Conservation (phyloP, 2,888 invertebrate genomes). For the Orchestes rusci region DNA sequence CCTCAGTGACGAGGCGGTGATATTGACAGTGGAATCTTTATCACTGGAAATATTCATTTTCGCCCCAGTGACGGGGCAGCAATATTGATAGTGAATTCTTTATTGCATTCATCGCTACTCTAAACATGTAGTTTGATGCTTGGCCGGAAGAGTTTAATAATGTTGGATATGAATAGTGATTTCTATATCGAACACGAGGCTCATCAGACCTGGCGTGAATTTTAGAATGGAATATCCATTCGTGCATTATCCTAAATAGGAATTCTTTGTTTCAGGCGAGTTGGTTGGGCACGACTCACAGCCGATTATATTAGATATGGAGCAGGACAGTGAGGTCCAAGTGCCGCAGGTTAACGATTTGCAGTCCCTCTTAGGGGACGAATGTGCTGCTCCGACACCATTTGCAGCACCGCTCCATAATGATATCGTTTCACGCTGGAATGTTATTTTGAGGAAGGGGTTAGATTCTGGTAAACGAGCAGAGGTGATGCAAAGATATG, state of each 20-base stretch:
- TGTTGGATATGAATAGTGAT: background rate
- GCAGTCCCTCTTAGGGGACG: background rate
- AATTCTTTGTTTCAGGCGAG: background rate
- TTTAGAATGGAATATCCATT: too few species aligned
- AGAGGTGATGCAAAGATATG: background rate
- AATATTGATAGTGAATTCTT: background rate
- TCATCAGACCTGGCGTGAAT: too few species aligned
- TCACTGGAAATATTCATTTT: background rate
- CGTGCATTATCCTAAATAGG: too few species aligned
- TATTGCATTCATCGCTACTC: too few species aligned
- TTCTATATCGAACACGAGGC: too few species aligned
- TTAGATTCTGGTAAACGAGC: background rate
- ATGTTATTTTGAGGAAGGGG: background rate
- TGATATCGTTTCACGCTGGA: background rate
- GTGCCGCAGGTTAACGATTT: background rate
- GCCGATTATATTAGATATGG: background rate
- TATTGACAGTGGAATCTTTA: background rate
- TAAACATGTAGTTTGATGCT: too few species aligned
- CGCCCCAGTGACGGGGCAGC: background rate
- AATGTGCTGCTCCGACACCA: background rate
- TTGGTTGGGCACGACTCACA: too few species aligned
- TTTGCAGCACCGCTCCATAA: background rate
- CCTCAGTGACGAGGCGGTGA: background rate
- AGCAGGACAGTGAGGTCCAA: background rate
- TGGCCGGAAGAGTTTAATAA: background rate